Evolutionary conservation across 1,140 invertebrate species (phyloP).

Genomic region (Drusus annulatus): DNA sequence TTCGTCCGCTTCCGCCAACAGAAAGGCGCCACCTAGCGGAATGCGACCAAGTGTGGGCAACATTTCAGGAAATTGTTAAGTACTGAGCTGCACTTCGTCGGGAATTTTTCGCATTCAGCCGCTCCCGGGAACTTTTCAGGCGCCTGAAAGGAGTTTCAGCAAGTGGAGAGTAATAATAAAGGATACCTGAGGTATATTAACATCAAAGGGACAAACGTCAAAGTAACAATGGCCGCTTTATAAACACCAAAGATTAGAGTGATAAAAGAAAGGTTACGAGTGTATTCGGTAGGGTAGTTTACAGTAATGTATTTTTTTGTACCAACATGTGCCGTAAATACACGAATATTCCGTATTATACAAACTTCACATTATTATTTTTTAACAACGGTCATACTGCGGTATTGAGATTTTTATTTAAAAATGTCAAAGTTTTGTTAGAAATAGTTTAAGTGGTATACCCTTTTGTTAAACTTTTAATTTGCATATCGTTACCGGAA

Average conservation of each 20-base stretch:
- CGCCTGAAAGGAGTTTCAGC: conserved; percentile 26
- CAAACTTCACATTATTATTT: no score
- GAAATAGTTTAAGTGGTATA: no score
- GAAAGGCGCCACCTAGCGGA: conserved; percentile 47
- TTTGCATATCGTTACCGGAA: no score
- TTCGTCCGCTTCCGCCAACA: conserved; percentile 27
- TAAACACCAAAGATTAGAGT: not conserved
- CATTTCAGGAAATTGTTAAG: conserved; percentile 57
- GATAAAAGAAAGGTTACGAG: no score
- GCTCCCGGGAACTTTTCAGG: conserved; percentile 28
- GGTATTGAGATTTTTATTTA: no score
- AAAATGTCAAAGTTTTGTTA: no score
- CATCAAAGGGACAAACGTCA: conserved; percentile 15
- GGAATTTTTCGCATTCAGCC: conserved; percentile 54
- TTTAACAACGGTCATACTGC: no score
- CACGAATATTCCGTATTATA: no score
- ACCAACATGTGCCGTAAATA: no score
- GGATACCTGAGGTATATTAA: conserved; percentile 1
- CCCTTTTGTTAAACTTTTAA: no score
- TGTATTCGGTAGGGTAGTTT: no score
- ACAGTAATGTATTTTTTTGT: no score
- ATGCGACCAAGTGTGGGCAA: conserved; percentile 49
- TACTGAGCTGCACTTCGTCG: conserved; percentile 54
- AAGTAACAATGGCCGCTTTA: not conserved
- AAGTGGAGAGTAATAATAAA: not conserved